phyloP scores from a whole-genome alignment of 2,113 vertebrate species.

The Pica pica region DNA sequence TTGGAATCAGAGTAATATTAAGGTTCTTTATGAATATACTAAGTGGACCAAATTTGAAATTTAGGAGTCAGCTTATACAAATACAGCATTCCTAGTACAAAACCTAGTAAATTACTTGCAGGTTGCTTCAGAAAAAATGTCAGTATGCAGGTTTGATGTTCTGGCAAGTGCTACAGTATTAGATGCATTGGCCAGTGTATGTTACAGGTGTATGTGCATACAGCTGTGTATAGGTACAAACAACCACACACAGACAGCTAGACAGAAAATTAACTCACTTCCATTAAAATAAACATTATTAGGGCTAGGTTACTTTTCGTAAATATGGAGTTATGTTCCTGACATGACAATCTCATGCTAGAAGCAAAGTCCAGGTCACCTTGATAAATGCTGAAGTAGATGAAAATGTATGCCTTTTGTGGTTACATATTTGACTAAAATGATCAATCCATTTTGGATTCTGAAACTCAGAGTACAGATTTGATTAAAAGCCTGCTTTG shows the following conservation, averaged over 20 bases:
- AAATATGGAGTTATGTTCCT: not conserved
- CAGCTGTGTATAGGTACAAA: not conserved
- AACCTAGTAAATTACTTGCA: not conserved
- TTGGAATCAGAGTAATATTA: not conserved
- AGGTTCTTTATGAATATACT: not conserved
- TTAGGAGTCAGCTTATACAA: not conserved
- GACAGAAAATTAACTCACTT: not conserved
- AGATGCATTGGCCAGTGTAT: not conserved
- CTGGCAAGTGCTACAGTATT: not conserved
- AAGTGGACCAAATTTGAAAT: not conserved
- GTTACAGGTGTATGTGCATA: not conserved
- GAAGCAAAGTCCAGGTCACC: not conserved
- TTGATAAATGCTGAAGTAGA: not conserved
- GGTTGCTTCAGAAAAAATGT: not conserved
- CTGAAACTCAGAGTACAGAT: not conserved
- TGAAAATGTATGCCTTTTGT: not conserved
- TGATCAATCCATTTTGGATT: not conserved
- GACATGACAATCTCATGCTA: not conserved
- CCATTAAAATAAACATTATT: not conserved
- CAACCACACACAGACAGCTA: not conserved
- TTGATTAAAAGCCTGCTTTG: not conserved
- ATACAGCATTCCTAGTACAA: not conserved
- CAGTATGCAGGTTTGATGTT: not conserved
- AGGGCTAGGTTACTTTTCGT: not conserved
- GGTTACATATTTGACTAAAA: not conserved